phyloP scores from a whole-genome alignment of 2,888 invertebrate species.

The Gibbula magus region DNA sequence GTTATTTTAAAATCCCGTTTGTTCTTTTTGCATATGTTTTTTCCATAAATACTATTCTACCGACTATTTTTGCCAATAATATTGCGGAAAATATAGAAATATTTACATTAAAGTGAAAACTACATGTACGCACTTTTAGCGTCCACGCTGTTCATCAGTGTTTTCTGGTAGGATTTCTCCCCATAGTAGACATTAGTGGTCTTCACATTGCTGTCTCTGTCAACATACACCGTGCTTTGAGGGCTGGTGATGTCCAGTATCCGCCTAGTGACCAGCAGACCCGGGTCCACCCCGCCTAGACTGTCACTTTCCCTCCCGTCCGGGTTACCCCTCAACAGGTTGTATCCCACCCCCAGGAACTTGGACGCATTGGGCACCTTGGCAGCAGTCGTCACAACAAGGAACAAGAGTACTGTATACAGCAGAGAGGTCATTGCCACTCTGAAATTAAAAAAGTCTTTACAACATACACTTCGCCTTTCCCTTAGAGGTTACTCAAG shows the following conservation, averaged over 20 bases:
- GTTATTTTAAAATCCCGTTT: too few species aligned
- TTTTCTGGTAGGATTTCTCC: conserved; percentile 46
- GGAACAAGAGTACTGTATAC: too few species aligned
- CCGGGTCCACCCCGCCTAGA: conserved; percentile 45
- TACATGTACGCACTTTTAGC: conserved; percentile 34
- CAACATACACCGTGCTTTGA: conserved; percentile 35
- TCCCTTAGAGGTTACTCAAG: too few species aligned
- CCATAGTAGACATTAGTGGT: conserved; percentile 41
- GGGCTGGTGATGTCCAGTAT: conserved; percentile 38
- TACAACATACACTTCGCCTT: too few species aligned
- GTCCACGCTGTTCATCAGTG: conserved; percentile 36
- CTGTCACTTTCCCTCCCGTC: conserved; percentile 44
- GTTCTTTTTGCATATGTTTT: too few species aligned
- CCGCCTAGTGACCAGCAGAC: conserved; percentile 37
- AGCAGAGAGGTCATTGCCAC: too few species aligned
- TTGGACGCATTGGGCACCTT: background rate
- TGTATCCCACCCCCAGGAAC: conserved; percentile 43
- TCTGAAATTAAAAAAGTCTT: too few species aligned
- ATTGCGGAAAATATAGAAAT: too few species aligned
- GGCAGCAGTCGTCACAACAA: too few species aligned
- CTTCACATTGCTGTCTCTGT: conserved; percentile 35
- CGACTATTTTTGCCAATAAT: too few species aligned
- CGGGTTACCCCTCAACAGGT: conserved; percentile 46
- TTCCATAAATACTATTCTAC: too few species aligned
- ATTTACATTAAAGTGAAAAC: too few species aligned